Conservation (phyloP, 2,113 vertebrate species). For the Onychorhynchus coronatus region DNA sequence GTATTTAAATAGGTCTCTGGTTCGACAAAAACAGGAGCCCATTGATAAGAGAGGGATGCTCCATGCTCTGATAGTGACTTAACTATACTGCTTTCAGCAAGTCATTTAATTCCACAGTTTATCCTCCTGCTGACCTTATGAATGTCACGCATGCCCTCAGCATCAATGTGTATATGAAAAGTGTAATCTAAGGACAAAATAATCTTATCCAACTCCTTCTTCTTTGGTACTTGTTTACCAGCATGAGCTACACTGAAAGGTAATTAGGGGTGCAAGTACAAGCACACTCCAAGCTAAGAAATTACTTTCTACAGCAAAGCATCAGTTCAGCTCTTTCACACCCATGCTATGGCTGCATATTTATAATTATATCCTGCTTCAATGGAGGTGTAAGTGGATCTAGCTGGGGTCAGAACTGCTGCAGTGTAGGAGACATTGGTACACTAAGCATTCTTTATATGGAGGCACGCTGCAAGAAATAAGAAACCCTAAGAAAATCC, state of each 20-base stretch:
- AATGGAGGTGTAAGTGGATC: neutral
- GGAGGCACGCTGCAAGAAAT: neutral
- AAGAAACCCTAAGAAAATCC: neutral
- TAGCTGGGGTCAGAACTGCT: neutral
- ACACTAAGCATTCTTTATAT: neutral
- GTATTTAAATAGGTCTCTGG: neutral
- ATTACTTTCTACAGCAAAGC: neutral
- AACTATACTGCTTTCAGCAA: neutral
- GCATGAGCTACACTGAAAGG: neutral
- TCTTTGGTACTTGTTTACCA: neutral
- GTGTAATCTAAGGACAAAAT: neutral
- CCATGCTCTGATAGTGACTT: neutral
- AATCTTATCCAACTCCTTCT: neutral
- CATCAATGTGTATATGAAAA: neutral
- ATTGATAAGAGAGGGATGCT: neutral
- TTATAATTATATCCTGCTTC: neutral
- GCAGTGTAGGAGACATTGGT: neutral
- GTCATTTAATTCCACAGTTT: neutral
- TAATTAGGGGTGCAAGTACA: neutral
- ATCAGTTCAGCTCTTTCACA: neutral
- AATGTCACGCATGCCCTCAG: neutral
- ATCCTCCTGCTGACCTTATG: neutral
- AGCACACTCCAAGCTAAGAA: neutral
- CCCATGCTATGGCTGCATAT: neutral
- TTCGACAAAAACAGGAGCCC: neutral